Percentiles rank a stretch among this genome's conserved stretches.
These are phyloP conservation scores for Chrysomela aeneicollis DNA, from an alignment of 2,888 invertebrate genomes.

Conservation along the genomic window DNA sequence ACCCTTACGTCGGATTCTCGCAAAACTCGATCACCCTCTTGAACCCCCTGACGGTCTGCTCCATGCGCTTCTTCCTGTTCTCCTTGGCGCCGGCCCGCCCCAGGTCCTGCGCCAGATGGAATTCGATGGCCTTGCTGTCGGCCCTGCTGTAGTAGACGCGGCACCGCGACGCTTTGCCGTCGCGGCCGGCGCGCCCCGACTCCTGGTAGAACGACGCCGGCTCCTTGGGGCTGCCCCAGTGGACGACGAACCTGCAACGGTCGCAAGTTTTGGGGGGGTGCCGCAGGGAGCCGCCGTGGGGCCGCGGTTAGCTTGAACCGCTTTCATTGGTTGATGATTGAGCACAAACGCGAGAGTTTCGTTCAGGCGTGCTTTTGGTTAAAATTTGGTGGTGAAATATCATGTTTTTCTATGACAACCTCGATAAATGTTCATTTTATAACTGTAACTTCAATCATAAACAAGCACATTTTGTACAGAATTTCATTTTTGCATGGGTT, in stretches of 20 bases:
- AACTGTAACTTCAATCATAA: too few relatives aligned
- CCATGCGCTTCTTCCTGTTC: slow-evolving; percentile 66
- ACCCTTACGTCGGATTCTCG: slow-evolving; percentile 73
- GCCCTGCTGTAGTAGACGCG: slow-evolving; percentile 88
- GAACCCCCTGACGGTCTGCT: slow-evolving; percentile 78
- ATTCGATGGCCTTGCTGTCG: slow-evolving; percentile 84
- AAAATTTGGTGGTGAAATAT: too few relatives aligned
- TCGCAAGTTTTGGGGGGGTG: too few relatives aligned
- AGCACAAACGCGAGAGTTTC: too few relatives aligned
- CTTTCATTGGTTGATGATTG: too few relatives aligned
- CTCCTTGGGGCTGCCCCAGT: slow-evolving; percentile 96
- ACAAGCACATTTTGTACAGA: too few relatives aligned
- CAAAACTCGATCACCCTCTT: slow-evolving; percentile 86
- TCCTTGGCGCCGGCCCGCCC: slow-evolving; percentile 64
- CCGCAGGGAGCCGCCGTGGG: too few relatives aligned
- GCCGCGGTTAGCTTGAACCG: too few relatives aligned
- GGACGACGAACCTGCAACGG: slow-evolving; percentile 82
- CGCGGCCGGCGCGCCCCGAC: slow-evolving; percentile 95
- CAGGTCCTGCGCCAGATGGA: slow-evolving; percentile 78
- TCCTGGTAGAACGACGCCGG: slow-evolving; percentile 97
- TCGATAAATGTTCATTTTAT: too few relatives aligned
- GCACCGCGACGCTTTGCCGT: slow-evolving; percentile 88
- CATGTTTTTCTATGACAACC: too few relatives aligned
- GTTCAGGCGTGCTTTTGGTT: too few relatives aligned
- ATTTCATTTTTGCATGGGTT: too few relatives aligned